phyloP scores from a whole-genome alignment of 2,797 vertebrate genomes.

The Acropternis orthonyx region DNA sequence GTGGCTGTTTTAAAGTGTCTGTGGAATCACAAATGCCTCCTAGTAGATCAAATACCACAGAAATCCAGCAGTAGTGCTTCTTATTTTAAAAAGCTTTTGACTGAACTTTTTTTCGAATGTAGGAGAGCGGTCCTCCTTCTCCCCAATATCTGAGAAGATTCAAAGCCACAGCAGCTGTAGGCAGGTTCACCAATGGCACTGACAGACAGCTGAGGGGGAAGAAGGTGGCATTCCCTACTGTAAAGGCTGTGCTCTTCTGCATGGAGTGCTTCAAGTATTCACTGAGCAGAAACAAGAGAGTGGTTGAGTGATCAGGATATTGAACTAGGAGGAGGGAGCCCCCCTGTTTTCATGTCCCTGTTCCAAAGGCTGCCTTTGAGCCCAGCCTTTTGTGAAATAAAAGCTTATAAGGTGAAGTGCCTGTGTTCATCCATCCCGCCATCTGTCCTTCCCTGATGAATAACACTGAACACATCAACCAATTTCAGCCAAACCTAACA shows the following conservation, averaged over 20 bases:
- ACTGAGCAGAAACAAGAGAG: background rate
- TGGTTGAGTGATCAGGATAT: background rate
- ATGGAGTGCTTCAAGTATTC: background rate
- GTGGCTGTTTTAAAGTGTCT: background rate
- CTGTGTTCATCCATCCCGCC: background rate
- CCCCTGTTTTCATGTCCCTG: background rate
- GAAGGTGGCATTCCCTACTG: background rate
- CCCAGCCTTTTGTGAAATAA: background rate
- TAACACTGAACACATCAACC: background rate
- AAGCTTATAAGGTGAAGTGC: background rate
- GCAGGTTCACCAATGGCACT: background rate
- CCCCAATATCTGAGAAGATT: background rate
- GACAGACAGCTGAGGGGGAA: background rate
- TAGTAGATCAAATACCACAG: background rate
- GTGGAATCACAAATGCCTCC: background rate
- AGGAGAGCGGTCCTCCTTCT: background rate
- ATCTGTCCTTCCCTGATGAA: background rate
- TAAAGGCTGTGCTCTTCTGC: background rate
- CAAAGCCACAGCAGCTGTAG: background rate
- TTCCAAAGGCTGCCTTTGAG: constrained; percentile 20
- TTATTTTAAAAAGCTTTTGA: background rate
- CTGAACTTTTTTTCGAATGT: background rate
- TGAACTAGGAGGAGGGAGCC: background rate
- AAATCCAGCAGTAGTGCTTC: background rate
- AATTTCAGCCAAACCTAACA: background rate